Conservation (phyloP, 2,888 invertebrate species). For the Prosopocoilus inquinatus region DNA sequence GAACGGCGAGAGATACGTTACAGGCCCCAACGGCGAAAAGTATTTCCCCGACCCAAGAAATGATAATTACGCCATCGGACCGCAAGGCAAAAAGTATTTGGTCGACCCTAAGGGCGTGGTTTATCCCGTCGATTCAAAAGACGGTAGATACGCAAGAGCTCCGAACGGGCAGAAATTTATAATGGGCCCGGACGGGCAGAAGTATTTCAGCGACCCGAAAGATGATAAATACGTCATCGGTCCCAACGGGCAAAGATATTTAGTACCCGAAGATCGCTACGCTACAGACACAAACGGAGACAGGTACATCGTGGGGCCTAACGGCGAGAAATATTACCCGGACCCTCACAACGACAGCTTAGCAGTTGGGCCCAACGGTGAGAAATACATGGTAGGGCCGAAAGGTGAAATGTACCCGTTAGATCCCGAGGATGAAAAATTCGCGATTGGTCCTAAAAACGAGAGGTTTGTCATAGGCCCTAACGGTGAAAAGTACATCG, state of each 20-base stretch:
- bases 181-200: slow-evolving; percentile 14
- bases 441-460: slow-evolving; percentile 8
- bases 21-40: slow-evolving; percentile 11
- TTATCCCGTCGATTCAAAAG: slow-evolving; percentile 16
- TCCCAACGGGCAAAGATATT: slow-evolving; percentile 11
- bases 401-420: slow-evolving; percentile 10
- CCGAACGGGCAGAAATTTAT: slow-evolving; percentile 11
- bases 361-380: slow-evolving; percentile 15
- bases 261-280: slow-evolving; percentile 13
- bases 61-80: slow-evolving; percentile 14
- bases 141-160: slow-evolving; percentile 12
- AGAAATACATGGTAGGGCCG: slow-evolving; percentile 9
- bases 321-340: slow-evolving; percentile 16
- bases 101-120: slow-evolving; percentile 11
- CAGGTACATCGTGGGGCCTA: slow-evolving; percentile 9
- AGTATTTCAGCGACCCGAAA: slow-evolving; percentile 13
- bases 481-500: slow-evolving; percentile 16
- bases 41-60: slow-evolving; percentile 15
- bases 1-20: slow-evolving; percentile 14
- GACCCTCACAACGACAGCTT: slow-evolving; percentile 12
- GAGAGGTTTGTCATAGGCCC: slow-evolving; percentile 5
- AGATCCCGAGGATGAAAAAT: slow-evolving; percentile 13
- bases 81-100: slow-evolving; percentile 10
- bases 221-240: slow-evolving; percentile 13
- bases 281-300: slow-evolving; percentile 14